Conservation (phyloP, 1,140 invertebrate genomes). For the Zophobas morio region DNA sequence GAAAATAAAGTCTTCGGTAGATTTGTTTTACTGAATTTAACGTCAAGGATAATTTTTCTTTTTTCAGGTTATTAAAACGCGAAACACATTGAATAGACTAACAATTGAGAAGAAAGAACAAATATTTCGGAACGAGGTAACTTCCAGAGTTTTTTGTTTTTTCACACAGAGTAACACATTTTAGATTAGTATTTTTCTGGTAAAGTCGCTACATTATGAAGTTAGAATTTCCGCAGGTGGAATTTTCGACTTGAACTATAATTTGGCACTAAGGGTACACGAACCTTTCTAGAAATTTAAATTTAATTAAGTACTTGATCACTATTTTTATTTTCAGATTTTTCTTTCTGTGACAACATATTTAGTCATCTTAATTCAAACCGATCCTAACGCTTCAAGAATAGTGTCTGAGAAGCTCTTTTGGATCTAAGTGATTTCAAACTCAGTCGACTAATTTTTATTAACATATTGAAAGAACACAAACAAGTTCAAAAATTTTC, state of each 20-base stretch:
- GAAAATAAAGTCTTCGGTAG: neutral
- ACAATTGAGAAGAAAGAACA: neutral
- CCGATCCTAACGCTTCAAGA: too few species aligned
- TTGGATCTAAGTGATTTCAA: too few species aligned
- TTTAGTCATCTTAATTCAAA: neutral
- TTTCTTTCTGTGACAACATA: neutral
- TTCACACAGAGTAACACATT: neutral
- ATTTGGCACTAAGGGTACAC: neutral
- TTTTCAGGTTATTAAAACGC: too few species aligned
- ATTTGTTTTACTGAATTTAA: too few species aligned
- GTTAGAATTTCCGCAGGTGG: neutral
- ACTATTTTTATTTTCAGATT: neutral
- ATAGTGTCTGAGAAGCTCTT: too few species aligned
- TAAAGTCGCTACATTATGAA: neutral
- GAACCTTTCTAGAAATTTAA: neutral
- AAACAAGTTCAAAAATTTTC: too few species aligned
- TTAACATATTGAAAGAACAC: too few species aligned
- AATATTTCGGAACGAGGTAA: neutral
- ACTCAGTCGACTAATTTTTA: too few species aligned
- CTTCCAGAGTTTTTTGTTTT: too few species aligned
- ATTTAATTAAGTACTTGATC: too few species aligned
- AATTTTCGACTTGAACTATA: slow-evolving; percentile 5
- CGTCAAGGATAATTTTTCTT: too few species aligned
- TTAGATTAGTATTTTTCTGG: neutral
- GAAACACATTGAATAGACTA: too few species aligned